Evolutionary conservation across 2,888 invertebrate genomes (phyloP).

Genomic region (Mantis religiosa): DNA sequence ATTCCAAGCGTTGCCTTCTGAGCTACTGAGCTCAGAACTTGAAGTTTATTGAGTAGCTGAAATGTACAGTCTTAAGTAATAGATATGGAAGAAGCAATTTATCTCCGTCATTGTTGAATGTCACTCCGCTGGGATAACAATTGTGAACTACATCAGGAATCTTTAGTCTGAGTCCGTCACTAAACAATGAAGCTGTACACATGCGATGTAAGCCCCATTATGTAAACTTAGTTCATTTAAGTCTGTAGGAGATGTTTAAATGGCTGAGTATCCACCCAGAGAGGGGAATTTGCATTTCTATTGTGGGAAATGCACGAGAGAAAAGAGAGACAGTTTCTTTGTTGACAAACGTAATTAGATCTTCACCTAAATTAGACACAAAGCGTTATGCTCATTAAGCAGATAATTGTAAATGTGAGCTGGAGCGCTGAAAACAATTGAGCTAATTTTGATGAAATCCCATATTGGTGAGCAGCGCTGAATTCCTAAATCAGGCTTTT

Average conservation of each 20-base stretch:
- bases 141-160: not conserved
- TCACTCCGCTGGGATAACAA: not conserved
- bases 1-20: too few relatives aligned
- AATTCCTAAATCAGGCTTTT: not conserved
- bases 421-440: not conserved
- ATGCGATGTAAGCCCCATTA: not conserved
- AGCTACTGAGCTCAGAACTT: too few relatives aligned
- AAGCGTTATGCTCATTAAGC: not conserved
- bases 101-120: not conserved
- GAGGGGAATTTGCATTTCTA: not conserved
- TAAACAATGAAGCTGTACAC: not conserved
- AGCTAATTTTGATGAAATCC: not conserved
- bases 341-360: not conserved
- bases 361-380: not conserved
- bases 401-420: not conserved
- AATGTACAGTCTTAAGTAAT: too few relatives aligned
- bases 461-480: not conserved
- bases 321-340: not conserved
- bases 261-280: not conserved
- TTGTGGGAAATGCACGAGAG: not conserved
- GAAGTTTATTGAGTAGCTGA: too few relatives aligned
- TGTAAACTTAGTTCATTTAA: not conserved
- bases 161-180: not conserved
- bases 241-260: not conserved
- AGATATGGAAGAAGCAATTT: not conserved